Evolutionary conservation across 2,888 invertebrate genomes (phyloP), one percentile per base, ranked within the genome.

Genomic region (Hartigia nigra): DNA sequence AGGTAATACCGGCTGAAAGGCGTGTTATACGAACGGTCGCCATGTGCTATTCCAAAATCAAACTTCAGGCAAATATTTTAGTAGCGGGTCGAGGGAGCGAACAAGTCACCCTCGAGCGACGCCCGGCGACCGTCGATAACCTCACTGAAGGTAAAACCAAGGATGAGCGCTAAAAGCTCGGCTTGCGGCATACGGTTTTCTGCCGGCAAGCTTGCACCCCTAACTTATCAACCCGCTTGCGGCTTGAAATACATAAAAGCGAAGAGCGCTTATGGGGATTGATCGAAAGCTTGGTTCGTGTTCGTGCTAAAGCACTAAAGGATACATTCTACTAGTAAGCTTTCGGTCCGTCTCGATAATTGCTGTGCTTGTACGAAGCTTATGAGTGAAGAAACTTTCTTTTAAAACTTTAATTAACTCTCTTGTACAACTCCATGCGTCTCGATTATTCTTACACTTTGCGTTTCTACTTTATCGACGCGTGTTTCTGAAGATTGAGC

Each of bases 71-170:
- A 89, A 88, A 87, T 88, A 91, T 91, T 91, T 84, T 90, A 90
- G 90, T 91, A 91, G 89, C 90, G 87, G 90, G 90, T 87, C 90
- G 90, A 90, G 90, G 90, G 89, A 90, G 90, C 87, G 91, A 91
- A 87, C 88, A 87, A 85, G 90, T 90, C 89, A 90, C 89, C 86
- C 90, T 91, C 88, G 90, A 88, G 87, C 89, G 91, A 88, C 89
- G 92, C 87, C 92, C 92, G 87, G 92, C 92, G 88, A 92, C 92
- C 84, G 91, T 92, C 89, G 92, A 92, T 92, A 92, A 92, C 90
- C 92, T 92, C 88, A 91, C 91, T 88, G 91, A 92, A 92, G 92
- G 92, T 92, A 92, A 92, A 88, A 83, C 55, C 23, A 81, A 77
- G 77, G 74, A 74, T 69, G 31, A 77, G 79, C 79, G 76, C 75